Conservation (phyloP, 2,797 vertebrate genomes). For the Acrossocheilus fasciatus region DNA sequence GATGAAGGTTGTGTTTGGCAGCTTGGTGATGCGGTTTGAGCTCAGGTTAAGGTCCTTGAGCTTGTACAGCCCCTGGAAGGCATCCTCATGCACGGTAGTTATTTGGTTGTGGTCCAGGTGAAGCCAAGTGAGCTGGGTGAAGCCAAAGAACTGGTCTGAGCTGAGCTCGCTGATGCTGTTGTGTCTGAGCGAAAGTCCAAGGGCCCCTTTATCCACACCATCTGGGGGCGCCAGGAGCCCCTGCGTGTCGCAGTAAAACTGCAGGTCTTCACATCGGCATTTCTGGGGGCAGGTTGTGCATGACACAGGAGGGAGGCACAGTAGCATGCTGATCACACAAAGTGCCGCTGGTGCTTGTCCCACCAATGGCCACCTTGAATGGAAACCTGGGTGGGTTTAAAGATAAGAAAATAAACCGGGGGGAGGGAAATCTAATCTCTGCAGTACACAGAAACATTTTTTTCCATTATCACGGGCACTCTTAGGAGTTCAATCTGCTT, state of each 20-base stretch:
- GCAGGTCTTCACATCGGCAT: slow-evolving; percentile 99
- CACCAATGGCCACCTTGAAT: slow-evolving; percentile 99
- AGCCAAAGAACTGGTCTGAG: slow-evolving; percentile 97
- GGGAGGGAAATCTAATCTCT: slow-evolving; percentile 77
- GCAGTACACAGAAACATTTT: slow-evolving; percentile 70
- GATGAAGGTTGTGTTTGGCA: slow-evolving; percentile 99
- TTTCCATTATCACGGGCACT: neutral
- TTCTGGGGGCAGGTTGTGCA: slow-evolving; percentile 99
- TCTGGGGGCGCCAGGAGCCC: slow-evolving; percentile 97
- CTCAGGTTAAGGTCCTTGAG: slow-evolving; percentile 98
- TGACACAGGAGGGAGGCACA: slow-evolving; percentile 95
- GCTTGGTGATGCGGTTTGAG: slow-evolving; percentile 99
- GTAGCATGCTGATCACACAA: slow-evolving; percentile 98
- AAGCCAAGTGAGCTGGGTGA: slow-evolving; percentile 98
- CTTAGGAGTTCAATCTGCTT: neutral
- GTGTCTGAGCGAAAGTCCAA: slow-evolving; percentile 98
- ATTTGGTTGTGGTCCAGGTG: slow-evolving; percentile 99
- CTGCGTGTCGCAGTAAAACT: slow-evolving; percentile 99
- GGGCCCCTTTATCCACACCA: slow-evolving; percentile 94
- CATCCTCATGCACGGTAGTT: slow-evolving; percentile 94
- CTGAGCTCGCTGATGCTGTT: slow-evolving; percentile 96
- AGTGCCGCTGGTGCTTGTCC: slow-evolving; percentile 97
- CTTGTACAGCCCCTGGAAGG: slow-evolving; percentile 99
- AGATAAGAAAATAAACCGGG: slow-evolving; percentile 81
- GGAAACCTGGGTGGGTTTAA: slow-evolving; percentile 95